These are phyloP conservation scores for Rhaphigaster nebulosa DNA, from an alignment of 2,888 invertebrate genomes.

Conservation along the genomic window DNA sequence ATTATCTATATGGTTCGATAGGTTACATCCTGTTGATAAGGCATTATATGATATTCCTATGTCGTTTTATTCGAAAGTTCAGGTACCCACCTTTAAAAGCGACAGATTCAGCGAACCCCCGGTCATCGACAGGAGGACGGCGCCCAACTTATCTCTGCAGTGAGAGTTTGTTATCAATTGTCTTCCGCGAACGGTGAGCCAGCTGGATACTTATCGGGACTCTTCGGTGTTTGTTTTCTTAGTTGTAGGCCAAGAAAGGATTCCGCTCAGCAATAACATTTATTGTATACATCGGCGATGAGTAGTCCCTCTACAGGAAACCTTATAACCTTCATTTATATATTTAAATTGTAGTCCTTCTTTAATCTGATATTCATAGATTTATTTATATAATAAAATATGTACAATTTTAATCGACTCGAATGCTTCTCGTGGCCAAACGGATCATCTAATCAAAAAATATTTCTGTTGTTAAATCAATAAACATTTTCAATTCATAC, in stretches of 20 bases:
- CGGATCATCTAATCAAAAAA: no score
- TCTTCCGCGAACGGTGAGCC: constrained; percentile 49
- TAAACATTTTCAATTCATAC: no score
- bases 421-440: no score
- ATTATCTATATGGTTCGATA: neutral
- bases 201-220: neutral
- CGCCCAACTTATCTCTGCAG: constrained; percentile 65
- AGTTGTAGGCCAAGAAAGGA: no score
- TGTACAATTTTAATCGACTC: no score
- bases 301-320: neutral
- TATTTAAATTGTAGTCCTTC: no score
- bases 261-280: neutral
- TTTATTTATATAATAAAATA: no score
- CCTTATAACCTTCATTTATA: neutral
- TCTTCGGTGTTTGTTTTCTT: no score
- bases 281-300: neutral
- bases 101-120: neutral
- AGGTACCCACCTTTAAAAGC: neutral
- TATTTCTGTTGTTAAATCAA: no score
- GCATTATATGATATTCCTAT: neutral
- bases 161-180: constrained; percentile 63
- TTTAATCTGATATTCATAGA: no score
- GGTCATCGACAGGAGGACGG: neutral
- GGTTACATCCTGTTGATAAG: neutral
- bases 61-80: neutral